A percentile compares a stretch with the other conserved stretches of the same genome.
Evolutionary conservation across 1,140 invertebrate genomes (phyloP).

Genomic region (Drosophila lowei): DNA sequence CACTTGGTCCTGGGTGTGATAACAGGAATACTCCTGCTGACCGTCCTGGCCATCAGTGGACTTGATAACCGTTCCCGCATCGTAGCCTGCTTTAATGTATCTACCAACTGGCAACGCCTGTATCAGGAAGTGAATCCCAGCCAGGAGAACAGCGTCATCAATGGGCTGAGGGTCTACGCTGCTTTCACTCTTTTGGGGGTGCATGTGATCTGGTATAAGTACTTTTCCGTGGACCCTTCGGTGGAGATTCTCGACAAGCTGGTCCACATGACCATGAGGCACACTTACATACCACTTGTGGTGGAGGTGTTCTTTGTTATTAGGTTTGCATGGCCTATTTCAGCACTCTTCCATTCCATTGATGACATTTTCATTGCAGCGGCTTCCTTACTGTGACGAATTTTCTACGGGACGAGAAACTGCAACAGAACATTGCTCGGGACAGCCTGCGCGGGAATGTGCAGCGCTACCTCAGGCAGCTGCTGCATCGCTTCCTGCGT

Average conservation of each 20-base stretch:
- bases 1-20: not conserved
- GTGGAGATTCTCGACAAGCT: conserved; percentile 2
- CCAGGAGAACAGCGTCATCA: conserved; percentile 47
- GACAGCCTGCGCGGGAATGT: conserved; percentile 17
- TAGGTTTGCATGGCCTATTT: conserved; percentile 23
- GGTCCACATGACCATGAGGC: conserved; percentile 8
- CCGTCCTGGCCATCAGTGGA: not conserved
- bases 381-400: conserved; percentile 54
- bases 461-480: not conserved
- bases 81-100: conserved; percentile 42
- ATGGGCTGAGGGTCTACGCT: conserved; percentile 43
- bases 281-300: conserved; percentile 23
- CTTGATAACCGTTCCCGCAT: not conserved
- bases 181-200: conserved; percentile 33
- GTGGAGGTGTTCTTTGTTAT: conserved; percentile 58
- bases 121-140: conserved; percentile 1
- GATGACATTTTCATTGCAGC: conserved; percentile 7
- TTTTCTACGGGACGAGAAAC: conserved; percentile 32
- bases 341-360: not conserved
- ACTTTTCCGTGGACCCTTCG: conserved; percentile 28
- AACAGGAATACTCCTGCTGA: conserved; percentile 1
- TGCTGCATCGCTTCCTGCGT: conserved; percentile 47
- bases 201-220: conserved; percentile 45
- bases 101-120: conserved; percentile 39
- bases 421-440: conserved; percentile 28